Evolutionary conservation across 2,113 vertebrate species (phyloP), one percentile per base, ranked within the genome.

Genomic region (Pteruthius melanotis): DNA sequence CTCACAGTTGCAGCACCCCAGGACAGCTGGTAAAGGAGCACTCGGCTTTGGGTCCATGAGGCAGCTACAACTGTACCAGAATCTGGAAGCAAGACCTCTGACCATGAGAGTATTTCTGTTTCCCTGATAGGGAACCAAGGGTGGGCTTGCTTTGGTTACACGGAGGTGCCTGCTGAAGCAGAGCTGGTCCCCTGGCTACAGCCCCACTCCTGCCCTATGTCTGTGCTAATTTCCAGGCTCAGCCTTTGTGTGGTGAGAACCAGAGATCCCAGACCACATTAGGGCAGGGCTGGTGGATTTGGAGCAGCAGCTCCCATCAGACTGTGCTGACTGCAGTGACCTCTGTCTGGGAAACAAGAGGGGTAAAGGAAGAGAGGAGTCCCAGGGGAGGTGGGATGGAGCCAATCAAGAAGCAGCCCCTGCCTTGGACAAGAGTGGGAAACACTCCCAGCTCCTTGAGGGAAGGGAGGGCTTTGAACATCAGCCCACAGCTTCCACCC

Each of bases 251-350:
- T 30, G 70, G 57, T 93, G 95, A 90, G 96, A 96, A 96, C 49
- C 56, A 91, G 59, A 5, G 2, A 53, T 88, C 50, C 49, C 82
- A 83, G 79, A 72, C 13, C 61, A 61, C 57, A 60, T 15, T 14
- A 31, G 66, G 70, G 92, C 87, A 88, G 74, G 82, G 63, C 63
- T 50, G 92, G 63, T 64, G 79, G 79, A 68, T 69, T 60, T 82
- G 65, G 54, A 96, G 59, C 33, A 0, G 76, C 81, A 68, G 87
- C 93, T 94, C 96, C 87, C 94, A 97, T 61, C 95, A 92, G 94
- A 95, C 75, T 71, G n/a, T 15, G 82, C 85, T 96, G 96, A 94
- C 94, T 89, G 94, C 83, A 81, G 50, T 95, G 95, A 96, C 94
- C 91, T 95, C 77, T 60, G 83, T 37, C 89, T 95, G 96, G 93